A percentile compares a stretch with the other conserved stretches of the same genome.
phyloP scores from a whole-genome alignment of 2,797 vertebrate genomes.

The Thunnus albacares region DNA sequence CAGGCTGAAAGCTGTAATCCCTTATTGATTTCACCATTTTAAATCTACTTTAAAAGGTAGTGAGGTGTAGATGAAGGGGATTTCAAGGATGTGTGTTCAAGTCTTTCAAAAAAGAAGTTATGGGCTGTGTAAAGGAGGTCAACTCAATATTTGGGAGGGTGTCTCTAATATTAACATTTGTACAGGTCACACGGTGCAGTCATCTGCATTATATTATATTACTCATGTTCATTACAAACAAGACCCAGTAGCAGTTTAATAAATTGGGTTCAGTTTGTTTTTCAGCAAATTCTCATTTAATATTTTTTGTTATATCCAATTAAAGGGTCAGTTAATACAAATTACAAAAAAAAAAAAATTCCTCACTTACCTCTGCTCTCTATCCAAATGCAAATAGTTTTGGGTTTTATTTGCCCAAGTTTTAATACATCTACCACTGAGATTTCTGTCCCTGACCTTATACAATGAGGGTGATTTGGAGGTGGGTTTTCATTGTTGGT shows the following conservation, averaged over 20 bases:
- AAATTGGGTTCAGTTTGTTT: slow-evolving; percentile 8
- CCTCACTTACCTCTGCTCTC: background rate
- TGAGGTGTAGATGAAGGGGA: slow-evolving; percentile 37
- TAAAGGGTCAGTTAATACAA: background rate
- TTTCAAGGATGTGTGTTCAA: slow-evolving; percentile 36
- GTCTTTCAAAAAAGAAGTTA: slow-evolving; percentile 37
- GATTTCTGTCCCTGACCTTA: background rate
- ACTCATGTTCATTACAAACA: slow-evolving; percentile 25
- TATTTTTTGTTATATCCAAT: background rate
- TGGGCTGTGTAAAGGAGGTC: background rate
- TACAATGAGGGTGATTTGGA: background rate
- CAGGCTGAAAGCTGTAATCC: slow-evolving; percentile 29
- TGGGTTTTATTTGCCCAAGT: background rate
- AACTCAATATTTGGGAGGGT: slow-evolving; percentile 42
- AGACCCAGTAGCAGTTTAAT: slow-evolving; percentile 1
- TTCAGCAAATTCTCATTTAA: background rate
- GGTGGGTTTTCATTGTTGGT: background rate
- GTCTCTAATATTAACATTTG: slow-evolving; percentile 39
- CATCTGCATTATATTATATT: slow-evolving; percentile 27
- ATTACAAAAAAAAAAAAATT: background rate
- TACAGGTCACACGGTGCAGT: slow-evolving; percentile 20
- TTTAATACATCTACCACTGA: background rate
- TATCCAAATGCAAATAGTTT: background rate
- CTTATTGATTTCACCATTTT: slow-evolving; percentile 58
- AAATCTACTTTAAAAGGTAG: slow-evolving; percentile 46